These are phyloP conservation scores for Gnatocerus cornutus DNA, from an alignment of 2,888 invertebrate species.

Conservation along the genomic window DNA sequence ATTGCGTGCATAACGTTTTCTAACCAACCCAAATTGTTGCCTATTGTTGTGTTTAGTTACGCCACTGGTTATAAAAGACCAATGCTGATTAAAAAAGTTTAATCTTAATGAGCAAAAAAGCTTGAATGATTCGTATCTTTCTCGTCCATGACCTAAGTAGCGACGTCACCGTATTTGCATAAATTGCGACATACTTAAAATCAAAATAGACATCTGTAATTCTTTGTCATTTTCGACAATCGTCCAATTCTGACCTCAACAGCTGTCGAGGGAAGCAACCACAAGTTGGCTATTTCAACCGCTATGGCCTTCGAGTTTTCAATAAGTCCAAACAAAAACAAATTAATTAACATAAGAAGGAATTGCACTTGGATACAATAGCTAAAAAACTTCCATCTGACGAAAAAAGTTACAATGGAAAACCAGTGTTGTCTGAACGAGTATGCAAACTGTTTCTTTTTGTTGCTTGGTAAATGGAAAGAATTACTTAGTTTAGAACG, in stretches of 20 bases:
- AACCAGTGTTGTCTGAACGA: slow-evolving; percentile 3
- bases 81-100: background rate
- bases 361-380: background rate
- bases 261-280: no score
- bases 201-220: background rate
- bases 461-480: background rate
- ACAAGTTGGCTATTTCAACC: no score
- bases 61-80: background rate
- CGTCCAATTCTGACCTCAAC: background rate
- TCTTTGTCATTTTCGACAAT: background rate
- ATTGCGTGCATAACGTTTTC: no score
- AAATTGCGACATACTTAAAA: background rate
- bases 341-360: slow-evolving; percentile 1
- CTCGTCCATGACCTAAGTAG: slow-evolving; percentile 3
- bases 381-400: background rate
- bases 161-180: slow-evolving; percentile 6
- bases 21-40: no score
- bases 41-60: no score
- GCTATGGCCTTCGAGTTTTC: no score
- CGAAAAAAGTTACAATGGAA: slow-evolving; percentile 6
- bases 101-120: background rate
- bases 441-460: slow-evolving; percentile 1
- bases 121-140: background rate
- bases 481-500: background rate
- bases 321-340: background rate